phyloP scores from a whole-genome alignment of 2,797 vertebrate species.

The Liparis tanakae region DNA sequence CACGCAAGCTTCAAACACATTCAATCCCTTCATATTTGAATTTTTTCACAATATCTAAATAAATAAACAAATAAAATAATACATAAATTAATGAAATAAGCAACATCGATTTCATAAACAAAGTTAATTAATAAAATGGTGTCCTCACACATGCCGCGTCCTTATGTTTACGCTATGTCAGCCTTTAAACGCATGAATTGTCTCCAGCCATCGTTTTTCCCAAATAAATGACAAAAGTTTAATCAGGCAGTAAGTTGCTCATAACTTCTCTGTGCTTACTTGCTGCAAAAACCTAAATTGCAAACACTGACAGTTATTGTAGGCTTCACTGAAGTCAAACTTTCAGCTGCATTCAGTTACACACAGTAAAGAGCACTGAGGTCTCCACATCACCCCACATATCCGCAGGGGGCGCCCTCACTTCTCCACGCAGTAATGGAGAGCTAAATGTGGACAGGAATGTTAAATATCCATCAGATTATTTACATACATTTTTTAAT shows the following conservation, averaged over 20 bases:
- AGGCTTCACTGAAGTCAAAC: constrained; percentile 83
- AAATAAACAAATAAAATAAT: constrained; percentile 48
- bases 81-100: constrained; percentile 41
- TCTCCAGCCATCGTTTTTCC: constrained; percentile 38
- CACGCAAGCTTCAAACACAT: constrained; percentile 63
- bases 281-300: constrained; percentile 49
- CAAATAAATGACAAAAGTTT: constrained; percentile 45
- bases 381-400: constrained; percentile 37
- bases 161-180: constrained; percentile 39
- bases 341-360: constrained; percentile 55
- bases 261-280: constrained; percentile 61
- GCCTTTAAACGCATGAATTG: constrained; percentile 51
- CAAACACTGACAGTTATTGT: constrained; percentile 59
- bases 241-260: constrained; percentile 76
- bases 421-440: constrained; percentile 39
- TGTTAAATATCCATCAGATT: constrained; percentile 72
- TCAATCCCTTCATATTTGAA: constrained; percentile 57
- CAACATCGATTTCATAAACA: constrained; percentile 52
- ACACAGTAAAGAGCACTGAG: constrained; percentile 39
- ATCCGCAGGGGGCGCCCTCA: constrained; percentile 36
- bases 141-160: constrained; percentile 58
- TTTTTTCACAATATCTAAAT: constrained; percentile 47
- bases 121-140: constrained; percentile 48
- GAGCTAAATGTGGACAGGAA: constrained; percentile 65
- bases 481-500: constrained; percentile 71